phyloP scores from a whole-genome alignment of 2,888 invertebrate genomes.

The Orthonychiurus folsomi region DNA sequence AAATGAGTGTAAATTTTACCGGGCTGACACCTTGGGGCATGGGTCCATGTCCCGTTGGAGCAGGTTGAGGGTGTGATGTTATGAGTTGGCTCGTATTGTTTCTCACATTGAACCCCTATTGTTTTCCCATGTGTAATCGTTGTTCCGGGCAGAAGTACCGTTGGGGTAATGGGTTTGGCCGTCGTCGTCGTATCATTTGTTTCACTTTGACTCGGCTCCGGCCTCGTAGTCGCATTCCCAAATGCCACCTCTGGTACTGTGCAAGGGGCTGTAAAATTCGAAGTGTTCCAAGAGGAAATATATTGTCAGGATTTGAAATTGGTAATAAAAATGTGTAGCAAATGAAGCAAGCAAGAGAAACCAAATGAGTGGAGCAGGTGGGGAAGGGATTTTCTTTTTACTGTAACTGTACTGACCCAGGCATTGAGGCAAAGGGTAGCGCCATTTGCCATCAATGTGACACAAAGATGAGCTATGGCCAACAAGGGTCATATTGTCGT shows the following conservation, averaged over 20 bases:
- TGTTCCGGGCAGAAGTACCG: slow-evolving; percentile 37
- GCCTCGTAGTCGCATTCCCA: slow-evolving; percentile 42
- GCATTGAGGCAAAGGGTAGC: slow-evolving; percentile 49
- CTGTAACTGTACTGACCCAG: slow-evolving; percentile 42
- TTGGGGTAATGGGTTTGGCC: slow-evolving; percentile 13
- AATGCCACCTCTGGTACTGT: slow-evolving; percentile 65
- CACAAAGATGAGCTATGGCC: slow-evolving; percentile 48
- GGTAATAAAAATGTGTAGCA: too few species aligned
- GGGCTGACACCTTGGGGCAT: slow-evolving; percentile 75
- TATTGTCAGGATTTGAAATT: too few species aligned
- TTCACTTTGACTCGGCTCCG: slow-evolving; percentile 26
- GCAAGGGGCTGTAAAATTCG: slow-evolving; percentile 78
- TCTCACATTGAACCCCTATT: slow-evolving; percentile 69
- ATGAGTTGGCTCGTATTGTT: slow-evolving; percentile 58
- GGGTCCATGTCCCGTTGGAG: slow-evolving; percentile 92
- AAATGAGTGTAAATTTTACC: slow-evolving; percentile 48
- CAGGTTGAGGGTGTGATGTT: slow-evolving; percentile 63
- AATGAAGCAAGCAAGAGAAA: too few species aligned
- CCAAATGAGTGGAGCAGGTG: too few species aligned
- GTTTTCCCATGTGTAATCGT: slow-evolving; percentile 60
- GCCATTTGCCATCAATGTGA: slow-evolving; percentile 50
- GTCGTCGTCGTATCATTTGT: slow-evolving; percentile 17
- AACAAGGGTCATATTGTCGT: slow-evolving; percentile 47
- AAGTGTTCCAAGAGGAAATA: slow-evolving; percentile 8
- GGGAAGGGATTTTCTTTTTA: too few species aligned